Base-by-base conservation (phyloP, 2,888 invertebrate species). In the Thymelicus acteon region DNA sequence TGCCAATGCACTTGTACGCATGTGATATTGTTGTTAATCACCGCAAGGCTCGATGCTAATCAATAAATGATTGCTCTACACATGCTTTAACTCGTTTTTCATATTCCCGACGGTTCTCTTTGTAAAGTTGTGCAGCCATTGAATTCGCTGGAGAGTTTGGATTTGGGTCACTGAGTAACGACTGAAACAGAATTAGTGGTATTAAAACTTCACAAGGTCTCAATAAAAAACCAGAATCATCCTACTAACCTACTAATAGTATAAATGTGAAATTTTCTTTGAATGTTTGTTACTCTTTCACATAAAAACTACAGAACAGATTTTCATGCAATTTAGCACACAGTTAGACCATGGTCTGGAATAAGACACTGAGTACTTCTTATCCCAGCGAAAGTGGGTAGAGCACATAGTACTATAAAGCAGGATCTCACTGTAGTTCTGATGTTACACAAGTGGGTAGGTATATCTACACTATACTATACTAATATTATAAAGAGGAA, bases 101-200 rank as follows among this genome's bases (percentile, higher is more conserved):
- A 93, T 99, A 99, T 95, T 99, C 99, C 86, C 99, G 96, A 85
- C 99, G 96, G 93, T 99, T 99, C 94, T 99, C 99, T 95, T 99
- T 99, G 95, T 99, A 99, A 85, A 99, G 96, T 95, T 99, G 99
- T 80, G 99, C 99, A 86, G 99, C 99, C 96, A 98, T 97, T 82
- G 98, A 99, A 94, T 99, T 99, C 82, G 99, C 99, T 85, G 99
- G 99, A 81, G 99, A 99, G 95, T 99, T 99, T 79, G 99, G 99
- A 94, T 99, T 99, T 76, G 99, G 99, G 95, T 99, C 99, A 96
- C 99, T 99, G 94, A 99, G 95, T 95, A 99, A 95, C 86, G 99
- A 99, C 98, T 99, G 96, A 86, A 97, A 96, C 82, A 82, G 93
- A 71, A 65, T 31, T 10, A 48, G 39, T 39, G 0, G 24, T 24